phyloP scores from a whole-genome alignment of 2,888 invertebrate species.

The Embidobia sp. region DNA sequence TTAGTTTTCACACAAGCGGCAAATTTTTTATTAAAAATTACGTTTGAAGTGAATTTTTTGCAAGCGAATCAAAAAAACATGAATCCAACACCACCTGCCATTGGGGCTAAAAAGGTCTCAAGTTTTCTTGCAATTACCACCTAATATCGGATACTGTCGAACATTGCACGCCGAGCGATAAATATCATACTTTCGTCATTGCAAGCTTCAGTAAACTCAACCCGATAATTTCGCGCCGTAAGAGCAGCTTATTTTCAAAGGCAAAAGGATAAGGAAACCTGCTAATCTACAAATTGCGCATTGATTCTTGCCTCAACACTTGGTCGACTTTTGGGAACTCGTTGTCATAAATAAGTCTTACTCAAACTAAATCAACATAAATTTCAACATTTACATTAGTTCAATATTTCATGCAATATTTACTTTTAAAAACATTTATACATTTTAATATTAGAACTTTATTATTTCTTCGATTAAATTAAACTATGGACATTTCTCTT shows the following conservation, averaged over 20 bases:
- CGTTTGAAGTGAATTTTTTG: too few species aligned
- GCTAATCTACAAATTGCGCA: conserved; percentile 38
- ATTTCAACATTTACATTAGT: too few species aligned
- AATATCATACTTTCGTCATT: background rate
- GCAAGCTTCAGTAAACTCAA: conserved; percentile 1
- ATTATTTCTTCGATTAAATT: too few species aligned
- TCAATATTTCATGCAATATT: too few species aligned
- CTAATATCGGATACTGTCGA: conserved; percentile 24
- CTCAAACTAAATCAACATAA: too few species aligned
- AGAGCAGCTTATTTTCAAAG: conserved; percentile 11
- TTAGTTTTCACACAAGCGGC: too few species aligned
- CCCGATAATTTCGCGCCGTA: conserved; percentile 44
- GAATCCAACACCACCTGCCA: conserved; percentile 20
- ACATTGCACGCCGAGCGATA: background rate
- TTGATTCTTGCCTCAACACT: conserved; percentile 34
- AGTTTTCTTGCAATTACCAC: conserved; percentile 45
- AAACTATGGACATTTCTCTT: too few species aligned
- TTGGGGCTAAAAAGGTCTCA: conserved; percentile 5
- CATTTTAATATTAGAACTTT: too few species aligned
- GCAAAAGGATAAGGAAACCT: background rate
- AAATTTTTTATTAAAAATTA: too few species aligned
- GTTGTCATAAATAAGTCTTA: conserved; percentile 3
- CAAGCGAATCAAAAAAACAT: conserved; percentile 17
- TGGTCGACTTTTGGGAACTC: too few species aligned
- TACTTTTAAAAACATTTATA: too few species aligned